Evolutionary conservation across 2,113 vertebrate genomes (phyloP).

Genomic region (Campylorhamphus procurvoides): DNA sequence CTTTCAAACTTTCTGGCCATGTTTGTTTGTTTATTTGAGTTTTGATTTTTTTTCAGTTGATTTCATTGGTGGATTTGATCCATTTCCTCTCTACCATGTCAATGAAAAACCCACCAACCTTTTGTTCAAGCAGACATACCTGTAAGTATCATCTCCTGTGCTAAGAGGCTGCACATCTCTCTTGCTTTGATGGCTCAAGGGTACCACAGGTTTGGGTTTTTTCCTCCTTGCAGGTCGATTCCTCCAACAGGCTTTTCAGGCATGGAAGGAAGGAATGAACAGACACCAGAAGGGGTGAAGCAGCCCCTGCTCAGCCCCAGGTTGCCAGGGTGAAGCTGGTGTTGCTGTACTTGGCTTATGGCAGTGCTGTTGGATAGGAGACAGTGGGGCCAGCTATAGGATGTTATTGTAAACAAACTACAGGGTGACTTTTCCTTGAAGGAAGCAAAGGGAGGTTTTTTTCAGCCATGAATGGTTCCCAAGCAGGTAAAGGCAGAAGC

Average conservation of each 20-base stretch:
- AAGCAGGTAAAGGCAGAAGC: background rate
- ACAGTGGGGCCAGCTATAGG: background rate
- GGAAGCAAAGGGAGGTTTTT: background rate
- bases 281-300: background rate
- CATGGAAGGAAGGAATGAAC: background rate
- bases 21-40: slow-evolving; percentile 75
- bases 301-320: background rate
- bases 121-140: slow-evolving; percentile 89
- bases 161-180: background rate
- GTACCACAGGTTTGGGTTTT: background rate
- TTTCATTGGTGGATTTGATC: slow-evolving; percentile 98
- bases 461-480: background rate
- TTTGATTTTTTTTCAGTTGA: slow-evolving; percentile 92
- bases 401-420: background rate
- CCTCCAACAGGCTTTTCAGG: background rate
- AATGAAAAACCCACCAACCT: slow-evolving; percentile 92
- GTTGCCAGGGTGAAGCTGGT: background rate
- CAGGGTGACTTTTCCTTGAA: background rate
- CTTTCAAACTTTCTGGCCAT: slow-evolving; percentile 41
- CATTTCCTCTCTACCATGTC: slow-evolving; percentile 94
- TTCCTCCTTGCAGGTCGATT: background rate
- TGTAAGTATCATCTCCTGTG: slow-evolving; percentile 82
- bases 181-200: background rate
- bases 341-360: background rate
- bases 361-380: background rate